Evolutionary conservation across 2,113 vertebrate species (phyloP).

Genomic region (Saguinus midas): DNA sequence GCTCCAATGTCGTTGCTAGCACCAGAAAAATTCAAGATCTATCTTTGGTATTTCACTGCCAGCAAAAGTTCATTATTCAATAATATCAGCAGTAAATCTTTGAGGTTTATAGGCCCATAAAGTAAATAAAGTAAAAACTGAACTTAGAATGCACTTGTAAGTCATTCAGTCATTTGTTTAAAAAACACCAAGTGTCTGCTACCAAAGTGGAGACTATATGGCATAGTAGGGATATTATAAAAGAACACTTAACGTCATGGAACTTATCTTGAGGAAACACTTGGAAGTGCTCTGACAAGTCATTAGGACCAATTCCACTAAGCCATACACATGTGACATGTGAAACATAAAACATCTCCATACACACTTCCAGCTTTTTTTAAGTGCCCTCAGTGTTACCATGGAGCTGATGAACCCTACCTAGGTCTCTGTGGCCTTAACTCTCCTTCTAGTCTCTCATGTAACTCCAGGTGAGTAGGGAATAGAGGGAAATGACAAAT

Average conservation of each 20-base stretch:
- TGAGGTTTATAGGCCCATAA: background rate
- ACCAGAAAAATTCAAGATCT: background rate
- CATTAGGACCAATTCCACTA: background rate
- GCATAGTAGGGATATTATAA: background rate
- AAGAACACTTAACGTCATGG: background rate
- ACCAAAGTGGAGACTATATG: background rate
- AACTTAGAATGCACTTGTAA: background rate
- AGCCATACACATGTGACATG: background rate
- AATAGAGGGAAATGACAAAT: background rate
- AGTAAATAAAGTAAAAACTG: conserved; percentile 15
- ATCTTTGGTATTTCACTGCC: background rate
- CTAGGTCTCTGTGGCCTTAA: background rate
- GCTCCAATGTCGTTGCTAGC: conserved; percentile 85
- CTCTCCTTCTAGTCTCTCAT: background rate
- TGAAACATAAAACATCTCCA: background rate
- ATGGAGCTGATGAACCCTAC: background rate
- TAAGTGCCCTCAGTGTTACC: background rate
- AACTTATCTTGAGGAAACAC: background rate
- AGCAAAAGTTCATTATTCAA: background rate
- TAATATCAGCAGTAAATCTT: background rate
- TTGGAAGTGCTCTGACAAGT: background rate
- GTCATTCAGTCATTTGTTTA: background rate
- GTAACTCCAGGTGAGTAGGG: background rate
- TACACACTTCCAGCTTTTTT: background rate
- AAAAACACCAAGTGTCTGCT: conserved; percentile 2